A percentile compares a stretch with the other conserved stretches of the same genome.
phyloP scores from a whole-genome alignment of 2,113 vertebrate species.

The Salvelinus fontinalis region DNA sequence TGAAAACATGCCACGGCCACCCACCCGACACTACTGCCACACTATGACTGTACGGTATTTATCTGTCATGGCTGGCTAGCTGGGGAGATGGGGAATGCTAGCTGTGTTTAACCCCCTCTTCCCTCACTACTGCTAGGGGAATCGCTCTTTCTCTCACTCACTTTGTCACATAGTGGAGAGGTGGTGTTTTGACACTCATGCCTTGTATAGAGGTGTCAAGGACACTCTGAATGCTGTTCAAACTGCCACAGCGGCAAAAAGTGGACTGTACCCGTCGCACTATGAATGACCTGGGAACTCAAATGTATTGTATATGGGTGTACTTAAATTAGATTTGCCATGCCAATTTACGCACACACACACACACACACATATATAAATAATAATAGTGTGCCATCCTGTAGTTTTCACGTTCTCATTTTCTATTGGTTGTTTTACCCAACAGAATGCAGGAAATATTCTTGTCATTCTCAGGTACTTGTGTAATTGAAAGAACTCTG shows the following conservation, averaged over 20 bases:
- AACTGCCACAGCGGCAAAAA: not conserved
- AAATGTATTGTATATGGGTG: not conserved
- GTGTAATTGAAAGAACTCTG: not conserved
- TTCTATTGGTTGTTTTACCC: not conserved
- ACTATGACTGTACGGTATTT: slow-evolving; percentile 26
- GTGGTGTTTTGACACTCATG: not conserved
- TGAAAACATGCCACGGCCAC: slow-evolving; percentile 52
- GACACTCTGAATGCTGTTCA: not conserved
- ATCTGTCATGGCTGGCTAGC: slow-evolving; percentile 11
- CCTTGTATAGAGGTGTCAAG: not conserved
- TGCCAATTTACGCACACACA: no score
- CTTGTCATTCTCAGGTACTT: not conserved
- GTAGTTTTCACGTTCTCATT: not conserved
- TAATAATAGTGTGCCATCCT: not conserved
- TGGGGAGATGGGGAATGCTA: slow-evolving; percentile 8
- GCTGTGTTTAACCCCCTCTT: slow-evolving; percentile 5
- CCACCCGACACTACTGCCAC: slow-evolving; percentile 25
- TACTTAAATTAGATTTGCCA: no score
- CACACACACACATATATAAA: no score
- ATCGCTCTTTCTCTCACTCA: not conserved
- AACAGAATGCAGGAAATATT: not conserved
- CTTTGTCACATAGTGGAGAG: not conserved
- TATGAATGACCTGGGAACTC: not conserved
- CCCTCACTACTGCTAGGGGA: not conserved
- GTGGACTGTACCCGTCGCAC: not conserved